phyloP scores from a whole-genome alignment of 1,140 invertebrate species.

The Lordiphosa stackelbergi region DNA sequence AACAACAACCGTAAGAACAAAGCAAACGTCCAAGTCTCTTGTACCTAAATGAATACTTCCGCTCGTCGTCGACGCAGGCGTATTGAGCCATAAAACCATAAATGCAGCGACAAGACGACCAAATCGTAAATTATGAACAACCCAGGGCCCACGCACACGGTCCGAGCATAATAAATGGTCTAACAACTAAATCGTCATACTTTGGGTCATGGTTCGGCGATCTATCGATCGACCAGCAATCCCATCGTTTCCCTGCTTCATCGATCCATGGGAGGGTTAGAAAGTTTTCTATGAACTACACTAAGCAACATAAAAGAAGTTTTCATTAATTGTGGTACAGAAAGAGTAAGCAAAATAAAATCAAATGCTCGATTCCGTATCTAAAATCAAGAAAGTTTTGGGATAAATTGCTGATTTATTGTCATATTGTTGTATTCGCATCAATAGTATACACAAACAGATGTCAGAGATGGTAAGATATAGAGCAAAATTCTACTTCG shows the following conservation, averaged over 20 bases:
- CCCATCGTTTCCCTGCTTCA: conserved; percentile 30
- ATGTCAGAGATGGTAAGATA: no score
- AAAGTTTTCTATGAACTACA: conserved; percentile 49
- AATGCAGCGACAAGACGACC: conserved; percentile 68
- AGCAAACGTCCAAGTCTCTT: conserved; percentile 26
- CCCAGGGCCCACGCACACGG: conserved; percentile 51
- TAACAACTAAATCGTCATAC: conserved; percentile 65
- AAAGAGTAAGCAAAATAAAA: no score
- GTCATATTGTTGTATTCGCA: no score
- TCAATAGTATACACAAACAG: no score
- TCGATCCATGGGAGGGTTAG: conserved; percentile 34
- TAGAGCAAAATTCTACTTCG: no score
- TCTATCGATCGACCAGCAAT: conserved; percentile 44
- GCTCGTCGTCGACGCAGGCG: conserved; percentile 46
- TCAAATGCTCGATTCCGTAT: no score
- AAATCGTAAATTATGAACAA: conserved; percentile 63
- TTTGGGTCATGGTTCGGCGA: conserved; percentile 67
- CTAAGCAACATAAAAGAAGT: conserved; percentile 12
- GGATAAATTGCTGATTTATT: no score
- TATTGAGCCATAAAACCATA: conserved; percentile 70
- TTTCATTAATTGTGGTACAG: no score
- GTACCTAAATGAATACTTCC: conserved; percentile 66
- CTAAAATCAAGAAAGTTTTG: no score
- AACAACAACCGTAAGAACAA: conserved; percentile 23
- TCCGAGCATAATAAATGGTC: conserved; percentile 54